These are phyloP conservation scores for Parnassius apollo DNA, from an alignment of 2,888 invertebrate genomes.

Conservation along the genomic window DNA sequence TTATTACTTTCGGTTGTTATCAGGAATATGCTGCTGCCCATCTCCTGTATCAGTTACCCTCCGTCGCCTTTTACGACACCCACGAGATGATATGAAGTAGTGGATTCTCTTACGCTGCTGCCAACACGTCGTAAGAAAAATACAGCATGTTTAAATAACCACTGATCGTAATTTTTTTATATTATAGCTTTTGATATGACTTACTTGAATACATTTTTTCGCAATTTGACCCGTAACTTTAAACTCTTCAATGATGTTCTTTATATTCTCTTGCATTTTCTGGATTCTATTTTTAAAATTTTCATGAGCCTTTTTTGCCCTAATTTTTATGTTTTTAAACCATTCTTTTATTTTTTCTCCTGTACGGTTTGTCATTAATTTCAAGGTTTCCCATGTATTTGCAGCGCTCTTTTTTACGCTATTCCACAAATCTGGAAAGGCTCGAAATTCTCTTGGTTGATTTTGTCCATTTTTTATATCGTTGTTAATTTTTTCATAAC, in stretches of 20 bases:
- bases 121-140: too few species aligned
- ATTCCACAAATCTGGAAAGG: slow-evolving; percentile 39
- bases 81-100: too few species aligned
- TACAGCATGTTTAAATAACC: too few species aligned
- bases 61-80: too few species aligned
- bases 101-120: too few species aligned
- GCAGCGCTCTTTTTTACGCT: slow-evolving; percentile 42
- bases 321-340: slow-evolving; percentile 40
- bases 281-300: slow-evolving; percentile 38
- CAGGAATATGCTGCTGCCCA: too few species aligned
- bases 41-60: too few species aligned
- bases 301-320: slow-evolving; percentile 36
- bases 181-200: not conserved
- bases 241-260: slow-evolving; percentile 36
- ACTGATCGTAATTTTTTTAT: too few species aligned
- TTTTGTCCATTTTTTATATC: not conserved
- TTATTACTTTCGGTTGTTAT: too few species aligned
- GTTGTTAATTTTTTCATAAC: not conserved
- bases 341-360: slow-evolving; percentile 41
- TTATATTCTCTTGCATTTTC: slow-evolving; percentile 36
- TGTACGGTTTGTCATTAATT: slow-evolving; percentile 41
- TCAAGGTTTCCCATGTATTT: slow-evolving; percentile 44
- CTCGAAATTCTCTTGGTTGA: slow-evolving; percentile 5
- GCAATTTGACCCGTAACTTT: slow-evolving; percentile 38
- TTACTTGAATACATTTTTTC: slow-evolving; percentile 48